Conservation (phyloP, 2,797 vertebrate species). For the Hypotaenidia philippensis region DNA sequence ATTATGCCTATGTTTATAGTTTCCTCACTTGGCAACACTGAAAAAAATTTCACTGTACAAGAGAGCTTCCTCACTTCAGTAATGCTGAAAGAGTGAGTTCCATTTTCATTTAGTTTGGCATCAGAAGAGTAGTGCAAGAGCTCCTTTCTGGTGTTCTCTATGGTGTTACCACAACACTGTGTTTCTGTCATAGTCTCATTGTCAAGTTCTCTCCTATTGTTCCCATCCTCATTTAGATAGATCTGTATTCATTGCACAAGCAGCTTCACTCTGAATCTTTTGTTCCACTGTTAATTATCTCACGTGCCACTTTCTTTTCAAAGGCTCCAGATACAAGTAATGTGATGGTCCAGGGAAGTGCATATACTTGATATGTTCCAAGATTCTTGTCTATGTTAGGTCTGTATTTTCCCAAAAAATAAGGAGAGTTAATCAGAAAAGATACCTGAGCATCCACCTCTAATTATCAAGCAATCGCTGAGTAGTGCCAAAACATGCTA, state of each 20-base stretch:
- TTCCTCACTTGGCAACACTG: background rate
- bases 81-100: background rate
- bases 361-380: background rate
- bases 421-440: background rate
- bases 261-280: conserved; percentile 6
- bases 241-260: conserved; percentile 34
- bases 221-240: background rate
- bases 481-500: background rate
- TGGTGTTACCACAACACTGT: background rate
- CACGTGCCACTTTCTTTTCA: background rate
- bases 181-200: background rate
- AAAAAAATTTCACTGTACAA: background rate
- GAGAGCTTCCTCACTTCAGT: background rate
- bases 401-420: background rate
- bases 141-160: background rate
- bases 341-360: background rate
- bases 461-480: background rate
- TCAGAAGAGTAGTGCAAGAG: background rate
- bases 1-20: background rate
- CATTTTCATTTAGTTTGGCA: background rate
- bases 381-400: background rate
- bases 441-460: background rate
- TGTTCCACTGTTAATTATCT: background rate
- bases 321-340: background rate
- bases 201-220: background rate